Conservation (phyloP, 2,888 invertebrate genomes). For the Spodoptera littoralis region DNA sequence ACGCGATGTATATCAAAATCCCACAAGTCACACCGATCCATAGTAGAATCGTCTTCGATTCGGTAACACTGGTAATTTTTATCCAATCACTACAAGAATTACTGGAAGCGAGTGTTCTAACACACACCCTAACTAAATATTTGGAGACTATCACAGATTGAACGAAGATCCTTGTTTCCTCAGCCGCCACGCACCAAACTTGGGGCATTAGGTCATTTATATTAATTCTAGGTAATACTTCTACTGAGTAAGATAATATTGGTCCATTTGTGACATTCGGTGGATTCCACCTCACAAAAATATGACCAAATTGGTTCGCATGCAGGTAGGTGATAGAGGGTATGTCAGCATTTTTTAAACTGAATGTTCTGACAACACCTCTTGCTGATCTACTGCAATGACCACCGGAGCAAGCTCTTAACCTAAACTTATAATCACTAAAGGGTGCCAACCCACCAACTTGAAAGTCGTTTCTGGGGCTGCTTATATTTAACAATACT, state of each 20-base stretch:
- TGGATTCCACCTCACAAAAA: constrained; percentile 75
- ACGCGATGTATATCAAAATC: constrained; percentile 64
- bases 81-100: constrained; percentile 59
- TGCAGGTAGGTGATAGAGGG: constrained; percentile 61
- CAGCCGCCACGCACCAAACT: constrained; percentile 70
- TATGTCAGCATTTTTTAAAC: constrained; percentile 70
- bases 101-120: constrained; percentile 57
- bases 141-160: constrained; percentile 63
- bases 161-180: constrained; percentile 56
- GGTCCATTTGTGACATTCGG: constrained; percentile 77
- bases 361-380: constrained; percentile 73
- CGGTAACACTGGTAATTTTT: constrained; percentile 34
- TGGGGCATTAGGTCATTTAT: constrained; percentile 64
- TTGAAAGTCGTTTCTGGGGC: constrained; percentile 64
- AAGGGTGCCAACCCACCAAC: constrained; percentile 77
- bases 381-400: constrained; percentile 76
- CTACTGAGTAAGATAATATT: constrained; percentile 77
- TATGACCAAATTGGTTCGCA: constrained; percentile 62
- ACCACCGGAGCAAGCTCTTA: constrained; percentile 73
- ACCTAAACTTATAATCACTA: constrained; percentile 78
- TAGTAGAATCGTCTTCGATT: constrained; percentile 59
- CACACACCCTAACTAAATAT: constrained; percentile 62
- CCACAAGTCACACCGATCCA: constrained; percentile 72
- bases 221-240: constrained; percentile 69
- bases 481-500: constrained; percentile 65